Conservation (phyloP, 2,888 invertebrate genomes). For the Cepaea hortensis region DNA sequence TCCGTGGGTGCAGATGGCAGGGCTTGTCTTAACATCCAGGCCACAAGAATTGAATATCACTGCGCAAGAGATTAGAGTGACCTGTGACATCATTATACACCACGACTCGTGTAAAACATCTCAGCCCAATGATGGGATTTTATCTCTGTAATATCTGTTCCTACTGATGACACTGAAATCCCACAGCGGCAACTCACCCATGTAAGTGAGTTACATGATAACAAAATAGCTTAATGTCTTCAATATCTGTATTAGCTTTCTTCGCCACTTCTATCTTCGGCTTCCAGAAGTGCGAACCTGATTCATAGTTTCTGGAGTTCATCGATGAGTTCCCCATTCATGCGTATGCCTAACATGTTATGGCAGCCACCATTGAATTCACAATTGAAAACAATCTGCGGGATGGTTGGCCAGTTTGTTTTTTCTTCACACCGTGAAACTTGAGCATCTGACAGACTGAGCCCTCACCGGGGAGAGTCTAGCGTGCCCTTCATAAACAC, state of each 20-base stretch:
- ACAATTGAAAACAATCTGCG: conserved; percentile 96
- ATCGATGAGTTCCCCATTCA: conserved; percentile 95
- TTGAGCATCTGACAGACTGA: conserved; percentile 97
- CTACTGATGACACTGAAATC: too few relatives aligned
- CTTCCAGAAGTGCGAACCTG: conserved; percentile 83
- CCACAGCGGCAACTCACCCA: too few relatives aligned
- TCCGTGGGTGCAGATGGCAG: too few relatives aligned
- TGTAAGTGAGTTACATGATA: too few relatives aligned
- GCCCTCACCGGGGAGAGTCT: conserved; percentile 95
- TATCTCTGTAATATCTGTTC: too few relatives aligned
- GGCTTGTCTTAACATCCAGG: too few relatives aligned
- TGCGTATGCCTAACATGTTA: conserved; percentile 97
- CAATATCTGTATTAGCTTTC: not conserved
- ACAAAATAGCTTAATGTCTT: too few relatives aligned
- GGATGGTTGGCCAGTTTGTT: conserved; percentile 98
- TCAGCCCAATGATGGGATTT: too few relatives aligned
- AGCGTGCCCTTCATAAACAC: conserved; percentile 99
- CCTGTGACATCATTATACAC: too few relatives aligned
- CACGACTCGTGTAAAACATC: too few relatives aligned
- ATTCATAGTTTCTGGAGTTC: conserved; percentile 93
- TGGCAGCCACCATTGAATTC: conserved; percentile 99
- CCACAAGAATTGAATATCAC: too few relatives aligned
- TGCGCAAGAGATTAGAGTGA: too few relatives aligned
- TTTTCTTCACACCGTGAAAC: conserved; percentile 90
- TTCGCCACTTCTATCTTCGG: not conserved